A percentile compares a stretch with the other conserved stretches of the same genome.
Evolutionary conservation across 2,888 invertebrate genomes (phyloP).

Genomic region (Aricia artaxerxes): DNA sequence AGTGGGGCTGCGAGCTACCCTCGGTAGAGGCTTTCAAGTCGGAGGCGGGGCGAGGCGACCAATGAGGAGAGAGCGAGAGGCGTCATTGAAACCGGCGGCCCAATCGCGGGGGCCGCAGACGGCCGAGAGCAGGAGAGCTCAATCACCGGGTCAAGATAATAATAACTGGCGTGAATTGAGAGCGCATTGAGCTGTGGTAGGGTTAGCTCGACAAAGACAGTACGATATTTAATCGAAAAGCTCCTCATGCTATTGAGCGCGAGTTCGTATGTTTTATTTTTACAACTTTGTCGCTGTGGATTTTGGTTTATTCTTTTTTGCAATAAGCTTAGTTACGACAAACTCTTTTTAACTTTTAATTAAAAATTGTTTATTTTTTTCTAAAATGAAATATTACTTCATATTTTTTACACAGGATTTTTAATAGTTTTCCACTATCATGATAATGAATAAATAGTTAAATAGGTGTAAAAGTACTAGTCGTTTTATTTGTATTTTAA

Average conservation of each 20-base stretch:
- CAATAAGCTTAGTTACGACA: background rate
- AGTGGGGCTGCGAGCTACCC: constrained; percentile 75
- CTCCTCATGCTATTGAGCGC: constrained; percentile 44
- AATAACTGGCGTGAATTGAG: constrained; percentile 79
- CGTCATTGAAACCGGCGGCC: constrained; percentile 59
- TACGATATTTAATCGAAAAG: constrained; percentile 62
- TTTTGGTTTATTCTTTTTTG: background rate
- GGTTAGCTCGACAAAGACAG: constrained; percentile 72
- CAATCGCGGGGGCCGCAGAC: constrained; percentile 59
- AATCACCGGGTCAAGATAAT: constrained; percentile 80
- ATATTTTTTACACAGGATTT: too few relatives aligned
- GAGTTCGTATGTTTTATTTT: constrained; percentile 16
- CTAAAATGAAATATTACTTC: too few relatives aligned
- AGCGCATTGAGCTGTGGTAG: constrained; percentile 77
- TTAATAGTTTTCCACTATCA: too few relatives aligned
- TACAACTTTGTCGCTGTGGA: constrained; percentile 6
- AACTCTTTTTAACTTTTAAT: background rate
- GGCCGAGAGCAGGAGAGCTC: constrained; percentile 75
- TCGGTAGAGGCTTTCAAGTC: constrained; percentile 68
- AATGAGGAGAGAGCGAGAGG: constrained; percentile 65
- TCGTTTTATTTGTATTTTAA: too few relatives aligned
- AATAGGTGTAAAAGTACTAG: background rate
- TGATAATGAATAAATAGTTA: background rate
- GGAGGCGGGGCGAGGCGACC: constrained; percentile 66
- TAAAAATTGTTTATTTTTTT: background rate